Conservation (phyloP, 35 echinoderm and acorn worm species). For the Anneissia japonica region DNA sequence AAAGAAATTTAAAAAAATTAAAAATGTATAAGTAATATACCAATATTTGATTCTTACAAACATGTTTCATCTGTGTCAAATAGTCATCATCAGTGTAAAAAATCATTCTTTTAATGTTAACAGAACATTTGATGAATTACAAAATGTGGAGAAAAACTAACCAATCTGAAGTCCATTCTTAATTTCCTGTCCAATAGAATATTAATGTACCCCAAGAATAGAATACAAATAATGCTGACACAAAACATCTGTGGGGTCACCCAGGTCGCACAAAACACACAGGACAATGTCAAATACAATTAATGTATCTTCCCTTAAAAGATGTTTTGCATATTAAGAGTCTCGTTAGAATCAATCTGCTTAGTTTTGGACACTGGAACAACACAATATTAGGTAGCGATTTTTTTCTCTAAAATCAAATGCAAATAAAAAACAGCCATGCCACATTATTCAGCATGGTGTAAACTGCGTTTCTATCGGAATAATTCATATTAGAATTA, state of each 20-base stretch:
- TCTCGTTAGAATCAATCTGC: neutral
- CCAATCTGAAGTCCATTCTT: neutral
- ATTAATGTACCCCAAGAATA: too few species aligned
- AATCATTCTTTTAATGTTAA: too few species aligned
- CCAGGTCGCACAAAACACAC: neutral
- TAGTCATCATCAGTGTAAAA: too few species aligned
- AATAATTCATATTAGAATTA: neutral
- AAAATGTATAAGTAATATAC: too few species aligned
- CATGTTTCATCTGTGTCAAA: too few species aligned
- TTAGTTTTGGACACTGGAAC: too few species aligned
- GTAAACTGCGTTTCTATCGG: neutral
- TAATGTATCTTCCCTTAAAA: neutral
- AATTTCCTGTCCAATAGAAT: neutral
- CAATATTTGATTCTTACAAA: too few species aligned
- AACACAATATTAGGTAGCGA: neutral
- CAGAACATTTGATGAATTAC: too few species aligned
- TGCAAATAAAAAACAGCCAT: too few species aligned
- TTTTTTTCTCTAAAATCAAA: neutral
- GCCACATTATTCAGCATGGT: neutral
- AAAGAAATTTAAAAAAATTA: too few species aligned
- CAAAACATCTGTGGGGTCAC: neutral
- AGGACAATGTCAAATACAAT: too few species aligned
- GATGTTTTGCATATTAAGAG: too few species aligned
- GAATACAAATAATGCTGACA: neutral
- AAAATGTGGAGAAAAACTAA: neutral